phyloP scores from a whole-genome alignment of 2,113 vertebrate species.

The Gymnarchus niloticus region DNA sequence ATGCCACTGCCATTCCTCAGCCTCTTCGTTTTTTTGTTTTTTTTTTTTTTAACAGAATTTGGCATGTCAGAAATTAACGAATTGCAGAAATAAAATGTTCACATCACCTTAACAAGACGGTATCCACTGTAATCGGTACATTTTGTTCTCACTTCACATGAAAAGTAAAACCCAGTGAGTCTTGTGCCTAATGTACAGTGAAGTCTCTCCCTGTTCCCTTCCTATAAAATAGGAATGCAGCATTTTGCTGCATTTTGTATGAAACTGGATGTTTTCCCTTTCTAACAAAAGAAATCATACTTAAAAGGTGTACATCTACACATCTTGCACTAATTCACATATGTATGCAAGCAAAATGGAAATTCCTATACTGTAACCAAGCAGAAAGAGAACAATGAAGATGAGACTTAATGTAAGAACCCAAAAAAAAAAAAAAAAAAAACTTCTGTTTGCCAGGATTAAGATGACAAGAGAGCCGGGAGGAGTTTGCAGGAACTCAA shows the following conservation, averaged over 20 bases:
- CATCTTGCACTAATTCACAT: slow-evolving; percentile 86
- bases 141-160: slow-evolving; percentile 19
- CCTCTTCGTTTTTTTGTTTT: neutral
- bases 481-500: slow-evolving; percentile 68
- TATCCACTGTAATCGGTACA: slow-evolving; percentile 27
- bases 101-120: slow-evolving; percentile 39
- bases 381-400: slow-evolving; percentile 44
- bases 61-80: slow-evolving; percentile 28
- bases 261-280: slow-evolving; percentile 40
- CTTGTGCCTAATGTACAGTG: slow-evolving; percentile 27
- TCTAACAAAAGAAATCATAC: slow-evolving; percentile 54
- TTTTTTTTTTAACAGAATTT: slow-evolving; percentile 20
- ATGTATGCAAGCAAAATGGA: slow-evolving; percentile 65
- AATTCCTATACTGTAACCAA: slow-evolving; percentile 41
- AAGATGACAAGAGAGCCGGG: slow-evolving; percentile 72
- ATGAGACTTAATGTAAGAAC: slow-evolving; percentile 51
- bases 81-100: slow-evolving; percentile 37
- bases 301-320: slow-evolving; percentile 86
- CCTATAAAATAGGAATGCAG: slow-evolving; percentile 55
- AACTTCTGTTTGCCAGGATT: slow-evolving; percentile 70
- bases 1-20: neutral
- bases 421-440: too few relatives aligned
- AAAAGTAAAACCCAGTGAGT: slow-evolving; percentile 32
- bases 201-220: slow-evolving; percentile 14
- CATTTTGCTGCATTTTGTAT: slow-evolving; percentile 43